A percentile compares a stretch with the other conserved stretches of the same genome.
These are phyloP conservation scores for Anser brachyrhynchus DNA, from an alignment of 2,113 vertebrate genomes.

Conservation along the genomic window DNA sequence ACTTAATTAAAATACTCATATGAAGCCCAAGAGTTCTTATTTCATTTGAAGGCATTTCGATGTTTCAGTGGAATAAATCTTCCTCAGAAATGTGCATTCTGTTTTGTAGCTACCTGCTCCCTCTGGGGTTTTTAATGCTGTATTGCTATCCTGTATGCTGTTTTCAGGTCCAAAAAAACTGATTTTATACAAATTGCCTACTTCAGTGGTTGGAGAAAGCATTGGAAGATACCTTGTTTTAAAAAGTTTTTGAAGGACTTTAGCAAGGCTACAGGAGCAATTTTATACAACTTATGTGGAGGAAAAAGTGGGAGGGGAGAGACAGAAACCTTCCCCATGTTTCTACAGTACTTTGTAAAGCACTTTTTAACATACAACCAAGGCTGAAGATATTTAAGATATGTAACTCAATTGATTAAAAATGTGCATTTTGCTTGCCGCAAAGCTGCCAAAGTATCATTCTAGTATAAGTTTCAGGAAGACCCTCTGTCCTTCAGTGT, in stretches of 20 bases:
- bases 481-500: not conserved
- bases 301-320: not conserved
- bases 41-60: not conserved
- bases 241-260: not conserved
- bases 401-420: not conserved
- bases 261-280: not conserved
- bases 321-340: not conserved
- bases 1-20: conserved; percentile 6
- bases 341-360: not conserved
- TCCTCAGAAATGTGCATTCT: not conserved
- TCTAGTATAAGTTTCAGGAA: not conserved
- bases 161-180: not conserved
- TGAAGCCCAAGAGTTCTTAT: not conserved
- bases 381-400: not conserved
- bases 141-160: not conserved
- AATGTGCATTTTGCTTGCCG: not conserved
- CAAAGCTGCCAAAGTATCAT: not conserved
- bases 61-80: not conserved
- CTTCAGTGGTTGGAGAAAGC: accelerated
- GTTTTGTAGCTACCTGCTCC: not conserved
- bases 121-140: not conserved
- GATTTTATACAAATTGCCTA: not conserved
- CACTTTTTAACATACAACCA: not conserved
- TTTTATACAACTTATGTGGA: not conserved
- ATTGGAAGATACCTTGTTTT: not conserved